These are phyloP conservation scores for Orchesella cincta DNA, from an alignment of 1,140 invertebrate genomes.

Conservation along the genomic window DNA sequence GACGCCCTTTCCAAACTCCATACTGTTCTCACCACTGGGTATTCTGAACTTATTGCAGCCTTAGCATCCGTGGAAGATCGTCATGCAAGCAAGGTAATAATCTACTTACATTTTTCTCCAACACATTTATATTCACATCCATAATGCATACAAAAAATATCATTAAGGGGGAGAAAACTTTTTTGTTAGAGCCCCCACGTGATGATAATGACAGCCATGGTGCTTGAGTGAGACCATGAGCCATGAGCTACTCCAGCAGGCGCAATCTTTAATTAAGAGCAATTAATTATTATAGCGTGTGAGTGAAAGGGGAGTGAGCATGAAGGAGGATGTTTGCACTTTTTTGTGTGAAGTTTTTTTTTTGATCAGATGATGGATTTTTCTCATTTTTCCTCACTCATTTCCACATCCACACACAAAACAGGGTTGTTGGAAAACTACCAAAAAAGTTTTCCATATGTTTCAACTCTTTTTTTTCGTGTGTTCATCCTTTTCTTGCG, in stretches of 20 bases:
- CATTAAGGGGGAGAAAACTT: not conserved
- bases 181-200: constrained; percentile 3
- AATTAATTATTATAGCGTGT: constrained; percentile 21
- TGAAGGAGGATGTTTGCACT: constrained; percentile 20
- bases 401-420: too few species aligned
- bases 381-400: not conserved
- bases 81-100: constrained; percentile 47
- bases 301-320: not conserved
- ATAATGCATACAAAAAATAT: not conserved
- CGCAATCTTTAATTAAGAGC: constrained; percentile 28
- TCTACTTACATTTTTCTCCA: not conserved
- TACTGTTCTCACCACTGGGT: too few species aligned
- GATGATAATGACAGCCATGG: constrained; percentile 14
- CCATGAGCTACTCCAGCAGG: not conserved
- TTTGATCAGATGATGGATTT: constrained; percentile 21
- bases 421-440: too few species aligned
- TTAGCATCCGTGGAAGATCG: constrained; percentile 48
- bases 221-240: not conserved
- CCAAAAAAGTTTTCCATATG: not conserved
- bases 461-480: not conserved
- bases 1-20: too few species aligned
- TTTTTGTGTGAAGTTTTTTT: constrained; percentile 18
- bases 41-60: too few species aligned
- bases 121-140: not conserved
- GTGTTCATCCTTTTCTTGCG: too few species aligned